Conservation (phyloP, 1,140 invertebrate genomes). For the Ceratoteleas bidentatus region DNA sequence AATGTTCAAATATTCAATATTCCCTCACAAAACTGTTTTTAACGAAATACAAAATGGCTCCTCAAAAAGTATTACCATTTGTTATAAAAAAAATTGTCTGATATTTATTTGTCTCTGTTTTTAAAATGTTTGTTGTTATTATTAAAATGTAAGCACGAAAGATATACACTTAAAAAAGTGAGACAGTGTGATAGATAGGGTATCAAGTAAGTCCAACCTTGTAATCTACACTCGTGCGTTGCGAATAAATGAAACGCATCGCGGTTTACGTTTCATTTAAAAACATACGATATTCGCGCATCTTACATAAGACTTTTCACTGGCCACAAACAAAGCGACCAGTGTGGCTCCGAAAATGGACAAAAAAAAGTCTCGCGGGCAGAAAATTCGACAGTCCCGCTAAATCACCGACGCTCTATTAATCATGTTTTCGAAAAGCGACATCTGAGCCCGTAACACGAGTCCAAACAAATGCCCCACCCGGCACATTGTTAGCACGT, state of each 20-base stretch:
- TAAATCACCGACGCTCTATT: not conserved
- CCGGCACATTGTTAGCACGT: constrained; percentile 4
- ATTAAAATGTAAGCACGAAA: too few relatives aligned
- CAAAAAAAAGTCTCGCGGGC: not conserved
- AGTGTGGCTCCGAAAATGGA: constrained; percentile 6
- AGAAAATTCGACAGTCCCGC: too few relatives aligned
- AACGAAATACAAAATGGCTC: not conserved
- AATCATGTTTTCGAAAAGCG: not conserved
- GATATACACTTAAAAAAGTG: too few relatives aligned
- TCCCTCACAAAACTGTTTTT: not conserved
- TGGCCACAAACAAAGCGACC: not conserved
- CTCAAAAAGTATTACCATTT: too few relatives aligned
- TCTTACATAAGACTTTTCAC: constrained; percentile 3
- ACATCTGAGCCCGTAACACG: not conserved
- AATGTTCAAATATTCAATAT: too few relatives aligned
- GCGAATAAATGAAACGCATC: constrained; percentile 45
- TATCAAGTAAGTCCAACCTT: constrained; percentile 33
- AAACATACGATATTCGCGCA: constrained; percentile 7
- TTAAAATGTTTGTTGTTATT: too few relatives aligned
- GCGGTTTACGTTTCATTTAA: constrained; percentile 31
- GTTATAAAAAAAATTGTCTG: too few relatives aligned
- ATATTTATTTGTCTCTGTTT: too few relatives aligned
- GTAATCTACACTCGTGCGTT: constrained; percentile 28
- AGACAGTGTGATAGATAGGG: constrained; percentile 11
- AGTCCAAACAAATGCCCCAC: not conserved